Percentiles rank a stretch among this genome's conserved stretches.
These are phyloP conservation scores for Linyphia triangularis DNA, from an alignment of 2,888 invertebrate species.

Conservation along the genomic window DNA sequence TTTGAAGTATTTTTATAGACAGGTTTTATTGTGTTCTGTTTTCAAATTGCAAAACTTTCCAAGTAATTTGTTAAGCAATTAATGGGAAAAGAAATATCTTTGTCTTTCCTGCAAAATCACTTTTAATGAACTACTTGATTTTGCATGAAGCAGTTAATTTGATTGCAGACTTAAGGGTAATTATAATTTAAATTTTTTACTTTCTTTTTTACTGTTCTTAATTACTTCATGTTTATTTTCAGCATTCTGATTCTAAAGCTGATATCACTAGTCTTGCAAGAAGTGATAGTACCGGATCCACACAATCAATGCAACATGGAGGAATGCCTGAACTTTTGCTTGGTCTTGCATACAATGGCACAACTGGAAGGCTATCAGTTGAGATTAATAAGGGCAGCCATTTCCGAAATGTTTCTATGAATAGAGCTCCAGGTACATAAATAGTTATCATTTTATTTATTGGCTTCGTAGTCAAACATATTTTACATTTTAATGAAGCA, in stretches of 20 bases:
- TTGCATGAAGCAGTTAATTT: neutral
- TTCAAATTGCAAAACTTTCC: no score
- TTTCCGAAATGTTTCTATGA: slow-evolving; percentile 83
- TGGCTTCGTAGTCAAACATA: no score
- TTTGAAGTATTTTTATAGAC: no score
- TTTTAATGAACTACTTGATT: neutral
- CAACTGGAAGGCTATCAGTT: slow-evolving; percentile 94
- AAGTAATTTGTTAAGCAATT: no score
- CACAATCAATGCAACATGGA: slow-evolving; percentile 89
- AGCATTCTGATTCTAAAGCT: slow-evolving; percentile 81
- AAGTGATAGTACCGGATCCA: slow-evolving; percentile 95
- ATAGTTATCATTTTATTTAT: no score
- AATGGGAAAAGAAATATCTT: no score
- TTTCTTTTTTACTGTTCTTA: neutral
- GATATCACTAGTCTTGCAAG: slow-evolving; percentile 89
- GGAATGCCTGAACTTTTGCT: slow-evolving; percentile 94
- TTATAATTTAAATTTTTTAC: neutral
- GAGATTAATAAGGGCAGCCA: slow-evolving; percentile 91
- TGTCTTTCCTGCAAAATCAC: no score
- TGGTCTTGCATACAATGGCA: slow-evolving; percentile 94
- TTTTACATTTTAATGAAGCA: no score
- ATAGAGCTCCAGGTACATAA: slow-evolving; percentile 80
- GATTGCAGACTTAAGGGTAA: neutral
- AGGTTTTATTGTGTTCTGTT: no score
- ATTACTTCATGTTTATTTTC: slow-evolving; percentile 33